These are phyloP conservation scores for Elaphurus davidianus DNA, from an alignment of 2,113 vertebrate species.

Conservation along the genomic window DNA sequence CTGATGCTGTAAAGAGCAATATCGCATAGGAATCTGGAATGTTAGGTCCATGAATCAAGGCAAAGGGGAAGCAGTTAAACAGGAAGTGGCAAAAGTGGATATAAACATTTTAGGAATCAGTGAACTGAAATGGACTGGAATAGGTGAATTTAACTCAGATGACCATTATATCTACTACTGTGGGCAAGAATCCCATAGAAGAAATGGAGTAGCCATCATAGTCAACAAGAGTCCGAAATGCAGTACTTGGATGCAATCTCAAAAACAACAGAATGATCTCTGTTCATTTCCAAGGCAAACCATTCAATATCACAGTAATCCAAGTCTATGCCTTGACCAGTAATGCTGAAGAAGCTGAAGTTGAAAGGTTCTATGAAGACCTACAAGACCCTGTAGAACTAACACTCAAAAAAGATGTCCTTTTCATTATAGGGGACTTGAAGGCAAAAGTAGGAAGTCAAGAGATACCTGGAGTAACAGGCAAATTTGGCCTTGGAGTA, in stretches of 20 bases:
- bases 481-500: neutral
- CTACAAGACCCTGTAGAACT: neutral
- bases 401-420: neutral
- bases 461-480: neutral
- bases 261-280: neutral
- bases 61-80: neutral
- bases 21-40: neutral
- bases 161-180: neutral
- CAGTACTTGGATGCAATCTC: neutral
- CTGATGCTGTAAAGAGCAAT: neutral
- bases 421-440: neutral
- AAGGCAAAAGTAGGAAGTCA: neutral
- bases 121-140: neutral
- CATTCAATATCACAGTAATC: neutral
- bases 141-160: neutral
- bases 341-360: neutral
- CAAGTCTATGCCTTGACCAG: neutral
- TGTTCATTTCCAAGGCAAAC: neutral
- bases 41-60: neutral
- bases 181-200: neutral
- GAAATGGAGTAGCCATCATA: neutral
- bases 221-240: neutral
- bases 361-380: neutral
- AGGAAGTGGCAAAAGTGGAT: neutral
- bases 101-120: neutral